Evolutionary conservation across 1,140 invertebrate genomes (phyloP), one percentile per base, ranked within the genome.

Genomic region (Notospermus geniculatus): DNA sequence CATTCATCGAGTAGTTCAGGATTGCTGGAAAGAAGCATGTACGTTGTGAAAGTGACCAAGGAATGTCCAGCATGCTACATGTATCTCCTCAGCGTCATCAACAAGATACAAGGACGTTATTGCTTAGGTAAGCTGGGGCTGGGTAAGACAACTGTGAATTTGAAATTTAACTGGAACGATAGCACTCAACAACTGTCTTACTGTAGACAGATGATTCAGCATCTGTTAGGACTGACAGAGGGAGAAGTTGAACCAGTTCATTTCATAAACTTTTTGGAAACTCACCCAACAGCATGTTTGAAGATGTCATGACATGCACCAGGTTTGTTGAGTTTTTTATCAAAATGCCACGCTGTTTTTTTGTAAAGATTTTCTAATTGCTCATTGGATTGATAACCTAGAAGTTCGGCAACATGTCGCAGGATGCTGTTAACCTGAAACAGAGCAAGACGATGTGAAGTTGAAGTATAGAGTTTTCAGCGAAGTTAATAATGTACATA

Each of bases 291-390:
- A 71, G 95, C 93, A 83, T 97, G 93, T 83, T 99, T 99, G 77
- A 99, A 99, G 68, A 93, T 92, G 80, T 99, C 97, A 83, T 97
- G 98, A 52, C 95, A 92, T 41, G 91, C 93, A 23, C 90, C 90
- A 78, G 94, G 92, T 78, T 95, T 97, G 76, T 96, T 98, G 74
- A 92, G 91, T 81, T 98, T 98, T 71, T 93, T 91, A 82, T 99
- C 97, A 84, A 99, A 99, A 78, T 90, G 86, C 97, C 97, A 99
- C 1, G 97, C 97, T n/a, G 97, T 99, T 74, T 95, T 95, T 69
- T 90, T 87, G 80, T 99, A 98, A 0, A 99, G 83, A 63, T 97
- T 91, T 75, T 98, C 96, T 39, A 99, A 80, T 76, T 98, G 90
- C 68, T 93, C 90, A 77, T 97, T 91, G 60, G 83, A 89, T 71